Base-by-base conservation (phyloP, 30 jellyfish, hydroid and myxozoan species). In the Haliclystus octoradiatus region DNA sequence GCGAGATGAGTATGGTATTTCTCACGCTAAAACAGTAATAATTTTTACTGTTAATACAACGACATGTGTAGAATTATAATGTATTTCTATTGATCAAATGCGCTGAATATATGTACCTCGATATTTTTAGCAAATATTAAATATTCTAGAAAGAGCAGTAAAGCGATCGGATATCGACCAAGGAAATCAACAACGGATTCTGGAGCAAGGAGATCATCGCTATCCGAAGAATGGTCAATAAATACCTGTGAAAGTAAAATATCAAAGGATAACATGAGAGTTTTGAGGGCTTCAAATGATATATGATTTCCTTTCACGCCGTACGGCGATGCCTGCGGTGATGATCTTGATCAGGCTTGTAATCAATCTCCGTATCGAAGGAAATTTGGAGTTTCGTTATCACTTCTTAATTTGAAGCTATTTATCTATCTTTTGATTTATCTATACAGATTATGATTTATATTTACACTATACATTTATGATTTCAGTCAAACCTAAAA, bases 1-100 rank as follows among this genome's bases (percentile, higher is more conserved):
- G 97, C 97, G 32, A 88, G 67, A 68, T 88, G 95, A 0, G 97
- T 88, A 47, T 88, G 97, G 62, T 53, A 81, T 29, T 52, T 66
- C 50, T 88, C 97, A 62, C 69, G 65, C 81, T 76, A 74, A 32
- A 71, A 52, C 46, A 14, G 49, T 27, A 31, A 33, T 28, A 26
- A 2, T 28, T 9, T 61, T 51, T 22, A 9, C n/a, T 2, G 49
- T 5, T 47, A 47, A 47, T 47, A n/a, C n/a, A n/a, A n/a, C n/a
- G n/a, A n/a, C n/a, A n/a, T n/a, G n/a, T n/a, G n/a, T n/a, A n/a
- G n/a, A n/a, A n/a, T n/a, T n/a, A n/a, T n/a, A n/a, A n/a, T n/a
- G n/a, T n/a, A n/a, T n/a, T n/a, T n/a, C n/a, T n/a, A n/a, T n/a
- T n/a, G n/a, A n/a, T n/a, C n/a, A n/a, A n/a, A n/a, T n/a, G n/a